phyloP scores from a whole-genome alignment of 2,888 invertebrate genomes.

The Acanthosepion esculentum region DNA sequence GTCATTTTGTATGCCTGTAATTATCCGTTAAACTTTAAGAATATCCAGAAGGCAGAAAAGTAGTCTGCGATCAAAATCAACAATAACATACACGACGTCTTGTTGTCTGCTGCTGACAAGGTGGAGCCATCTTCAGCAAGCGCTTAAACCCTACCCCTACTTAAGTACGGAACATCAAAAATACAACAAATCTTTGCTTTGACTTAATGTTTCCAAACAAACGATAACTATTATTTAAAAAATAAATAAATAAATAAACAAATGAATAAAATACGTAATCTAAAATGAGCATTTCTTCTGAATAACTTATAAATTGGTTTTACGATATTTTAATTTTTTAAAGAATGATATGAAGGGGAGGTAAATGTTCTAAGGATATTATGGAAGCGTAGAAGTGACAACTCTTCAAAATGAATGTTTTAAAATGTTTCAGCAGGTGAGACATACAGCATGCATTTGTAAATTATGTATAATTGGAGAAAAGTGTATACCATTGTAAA shows the following conservation, averaged over 20 bases:
- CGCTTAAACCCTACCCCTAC: neutral
- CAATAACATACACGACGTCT: neutral
- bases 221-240: neutral
- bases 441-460: too few relatives aligned
- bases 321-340: neutral
- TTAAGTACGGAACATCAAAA: neutral
- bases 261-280: neutral
- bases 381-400: neutral
- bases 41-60: neutral
- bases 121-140: slow-evolving; percentile 21
- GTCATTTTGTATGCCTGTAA: neutral
- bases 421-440: too few relatives aligned
- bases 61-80: neutral
- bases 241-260: too few relatives aligned
- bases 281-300: neutral
- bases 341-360: neutral
- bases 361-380: neutral
- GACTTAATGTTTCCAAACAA: neutral
- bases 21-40: neutral
- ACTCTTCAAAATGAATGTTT: neutral
- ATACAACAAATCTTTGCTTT: neutral
- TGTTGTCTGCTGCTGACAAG: slow-evolving; percentile 2
- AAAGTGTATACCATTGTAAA: too few relatives aligned
- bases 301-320: neutral
- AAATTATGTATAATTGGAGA: too few relatives aligned